Evolutionary conservation across 2,113 vertebrate genomes (phyloP), one percentile per base, ranked within the genome.

Genomic region (Bubo bubo): DNA sequence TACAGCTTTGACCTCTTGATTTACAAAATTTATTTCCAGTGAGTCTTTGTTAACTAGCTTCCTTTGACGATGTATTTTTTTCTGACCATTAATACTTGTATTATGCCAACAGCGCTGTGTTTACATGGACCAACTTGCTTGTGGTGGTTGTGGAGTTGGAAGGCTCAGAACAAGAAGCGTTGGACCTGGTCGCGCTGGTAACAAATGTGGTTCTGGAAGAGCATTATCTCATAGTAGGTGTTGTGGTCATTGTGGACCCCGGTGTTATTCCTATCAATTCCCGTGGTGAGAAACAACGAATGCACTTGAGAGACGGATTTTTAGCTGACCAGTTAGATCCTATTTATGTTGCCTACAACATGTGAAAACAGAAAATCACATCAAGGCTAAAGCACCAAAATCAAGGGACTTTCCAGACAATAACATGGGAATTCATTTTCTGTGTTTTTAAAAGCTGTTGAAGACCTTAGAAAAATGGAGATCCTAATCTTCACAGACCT

Each of bases 341-440:
- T 62, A 99, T 99, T 97, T 99, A 99, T 5, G 99, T 99, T 93
- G 99, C 99, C 83, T 99, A 99, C 98, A 99, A 99, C 97, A 99
- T 99, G 99, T 99, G 97, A 98, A 95, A 96, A 14, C 32, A 15
- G 67, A 53, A 87, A 81, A 72, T 63, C 13, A 1, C 79, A 37
- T 70, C 45, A 56, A 93, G 84, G 92, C 82, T 92, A 75, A 95
- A 91, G 89, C 93, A 95, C 95, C 95, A 97, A 95, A 96, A 95
- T 60, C 39, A 64, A 79, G 88, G 79, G 60, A 58, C 86, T 81
- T 81, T 50, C 39, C 27, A 13, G 74, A 35, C 52, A 52, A 18
- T 18, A 63, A 79, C 66, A 56, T 91, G 3, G 4, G 76, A 94
- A 88, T 91, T 68, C 68, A 32, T 93, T 68, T 63, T 81, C 49